These are phyloP conservation scores for Botia almorhae DNA, from an alignment of 2,797 vertebrate species.

Conservation along the genomic window DNA sequence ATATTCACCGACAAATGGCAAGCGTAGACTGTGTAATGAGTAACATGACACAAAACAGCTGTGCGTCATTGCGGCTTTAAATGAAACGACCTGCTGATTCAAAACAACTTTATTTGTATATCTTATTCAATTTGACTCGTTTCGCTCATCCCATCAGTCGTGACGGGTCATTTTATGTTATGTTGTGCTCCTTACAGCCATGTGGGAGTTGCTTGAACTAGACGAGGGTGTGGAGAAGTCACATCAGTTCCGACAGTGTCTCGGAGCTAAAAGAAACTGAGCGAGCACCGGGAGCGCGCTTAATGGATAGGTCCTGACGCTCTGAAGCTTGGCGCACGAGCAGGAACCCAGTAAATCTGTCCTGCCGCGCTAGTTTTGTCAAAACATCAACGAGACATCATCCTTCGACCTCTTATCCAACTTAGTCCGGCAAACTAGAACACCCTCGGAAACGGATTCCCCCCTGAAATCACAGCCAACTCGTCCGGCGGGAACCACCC, in stretches of 20 bases:
- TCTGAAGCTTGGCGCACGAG: conserved; percentile 63
- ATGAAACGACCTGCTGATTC: background rate
- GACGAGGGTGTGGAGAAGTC: conserved; percentile 24
- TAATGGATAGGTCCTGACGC: conserved; percentile 69
- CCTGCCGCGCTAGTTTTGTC: conserved; percentile 54
- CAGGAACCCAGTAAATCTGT: conserved; percentile 64
- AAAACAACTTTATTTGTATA: background rate
- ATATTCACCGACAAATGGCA: conserved; percentile 4
- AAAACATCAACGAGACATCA: conserved; percentile 62
- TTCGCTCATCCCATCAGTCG: background rate
- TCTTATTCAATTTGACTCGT: background rate
- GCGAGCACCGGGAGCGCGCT: conserved; percentile 64
- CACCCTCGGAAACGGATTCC: conserved; percentile 51
- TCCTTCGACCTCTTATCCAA: conserved; percentile 44
- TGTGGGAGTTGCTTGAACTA: conserved; percentile 5
- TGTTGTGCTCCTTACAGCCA: background rate
- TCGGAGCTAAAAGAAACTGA: conserved; percentile 56
- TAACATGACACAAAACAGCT: conserved; percentile 24
- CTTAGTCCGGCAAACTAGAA: conserved; percentile 58
- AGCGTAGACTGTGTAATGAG: background rate
- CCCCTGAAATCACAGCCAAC: conserved; percentile 42
- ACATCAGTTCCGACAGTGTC: background rate
- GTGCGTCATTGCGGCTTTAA: background rate
- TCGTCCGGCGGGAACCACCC: conserved; percentile 22
- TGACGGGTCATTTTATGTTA: background rate